Evolutionary conservation across 2,797 vertebrate genomes (phyloP).

Genomic region (Tragelaphus eurycerus): DNA sequence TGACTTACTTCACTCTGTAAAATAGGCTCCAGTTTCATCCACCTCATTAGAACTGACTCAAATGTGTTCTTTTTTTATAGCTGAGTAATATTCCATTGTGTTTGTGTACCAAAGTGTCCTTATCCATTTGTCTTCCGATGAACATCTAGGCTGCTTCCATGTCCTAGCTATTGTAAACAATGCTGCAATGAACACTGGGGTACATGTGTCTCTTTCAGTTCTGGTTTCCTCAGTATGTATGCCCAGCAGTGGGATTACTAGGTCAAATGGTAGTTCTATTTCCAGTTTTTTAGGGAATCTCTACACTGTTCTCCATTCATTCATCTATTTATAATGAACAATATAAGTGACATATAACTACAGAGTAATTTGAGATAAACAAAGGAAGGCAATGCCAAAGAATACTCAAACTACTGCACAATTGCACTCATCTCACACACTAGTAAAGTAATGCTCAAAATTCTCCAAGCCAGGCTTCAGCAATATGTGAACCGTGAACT

Average conservation of each 20-base stretch:
- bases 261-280: neutral
- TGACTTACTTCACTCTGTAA: neutral
- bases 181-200: neutral
- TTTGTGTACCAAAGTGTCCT: neutral
- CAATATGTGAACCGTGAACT: no score
- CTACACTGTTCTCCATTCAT: neutral
- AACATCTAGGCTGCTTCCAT: neutral
- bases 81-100: neutral
- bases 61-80: neutral
- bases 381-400: neutral
- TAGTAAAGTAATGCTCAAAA: no score
- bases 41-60: neutral
- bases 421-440: no score
- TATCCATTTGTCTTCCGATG: accelerated
- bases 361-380: neutral
- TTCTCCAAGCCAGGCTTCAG: no score
- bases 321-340: neutral
- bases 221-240: neutral
- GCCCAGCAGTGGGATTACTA: neutral
- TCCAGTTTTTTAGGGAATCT: neutral
- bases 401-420: no score
- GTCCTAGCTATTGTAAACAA: neutral
- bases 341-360: neutral
- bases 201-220: neutral
- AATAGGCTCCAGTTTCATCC: neutral